Evolutionary conservation across 1,140 invertebrate species (phyloP).

Genomic region (Drosophila athabasca): DNA sequence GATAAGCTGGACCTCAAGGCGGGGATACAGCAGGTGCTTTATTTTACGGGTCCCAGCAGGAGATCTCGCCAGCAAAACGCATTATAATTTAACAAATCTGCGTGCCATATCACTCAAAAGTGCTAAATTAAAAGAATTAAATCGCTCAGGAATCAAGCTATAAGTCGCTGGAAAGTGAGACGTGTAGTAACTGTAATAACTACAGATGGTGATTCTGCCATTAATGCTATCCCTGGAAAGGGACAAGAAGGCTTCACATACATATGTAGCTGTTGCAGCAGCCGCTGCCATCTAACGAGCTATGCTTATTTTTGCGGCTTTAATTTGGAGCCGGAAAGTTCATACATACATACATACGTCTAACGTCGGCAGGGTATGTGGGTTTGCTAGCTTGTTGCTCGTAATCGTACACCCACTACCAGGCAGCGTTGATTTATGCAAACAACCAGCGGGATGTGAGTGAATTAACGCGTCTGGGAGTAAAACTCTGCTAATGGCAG

Average conservation of each 20-base stretch:
- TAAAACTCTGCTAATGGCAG: conserved; percentile 69
- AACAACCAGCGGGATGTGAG: conserved; percentile 68
- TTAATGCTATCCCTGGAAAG: conserved; percentile 8
- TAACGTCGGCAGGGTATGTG: too few species aligned
- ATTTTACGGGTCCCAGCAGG: conserved; percentile 20
- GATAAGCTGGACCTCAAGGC: conserved; percentile 24
- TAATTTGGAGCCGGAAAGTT: conserved; percentile 56
- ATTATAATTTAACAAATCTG: conserved; percentile 73
- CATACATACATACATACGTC: too few species aligned
- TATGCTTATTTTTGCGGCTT: conserved; percentile 74
- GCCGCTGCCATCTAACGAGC: conserved; percentile 36
- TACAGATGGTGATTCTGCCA: conserved; percentile 48
- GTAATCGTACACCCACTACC: conserved; percentile 2
- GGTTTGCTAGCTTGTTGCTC: too few species aligned
- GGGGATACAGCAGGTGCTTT: conserved; percentile 26
- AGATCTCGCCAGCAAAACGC: conserved; percentile 21
- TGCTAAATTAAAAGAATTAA: conserved; percentile 67
- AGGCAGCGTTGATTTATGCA: conserved; percentile 67
- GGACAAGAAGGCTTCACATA: conserved; percentile 7
- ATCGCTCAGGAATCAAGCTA: conserved; percentile 56
- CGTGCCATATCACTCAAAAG: conserved; percentile 46
- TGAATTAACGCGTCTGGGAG: conserved; percentile 71
- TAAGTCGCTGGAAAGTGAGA: conserved; percentile 43
- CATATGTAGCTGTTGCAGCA: too few species aligned
- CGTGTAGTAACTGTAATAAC: conserved; percentile 70